Percentiles rank a stretch among this genome's conserved stretches.
Conservation (phyloP, 2,888 invertebrate genomes). For the Clitarchus hookeri region DNA sequence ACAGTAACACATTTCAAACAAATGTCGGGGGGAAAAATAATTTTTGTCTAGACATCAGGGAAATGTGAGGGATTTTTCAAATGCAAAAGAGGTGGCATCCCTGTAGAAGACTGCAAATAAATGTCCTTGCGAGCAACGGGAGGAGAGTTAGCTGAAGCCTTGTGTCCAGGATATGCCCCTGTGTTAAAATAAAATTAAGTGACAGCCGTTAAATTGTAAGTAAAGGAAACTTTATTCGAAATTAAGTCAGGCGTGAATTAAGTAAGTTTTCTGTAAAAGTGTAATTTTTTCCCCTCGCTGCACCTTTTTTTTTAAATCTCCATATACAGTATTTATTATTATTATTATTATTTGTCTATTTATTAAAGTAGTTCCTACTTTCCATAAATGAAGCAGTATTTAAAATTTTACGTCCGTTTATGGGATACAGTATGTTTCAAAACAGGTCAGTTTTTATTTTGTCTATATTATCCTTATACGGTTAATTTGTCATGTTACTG, state of each 20-base stretch:
- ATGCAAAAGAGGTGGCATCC: too few species aligned
- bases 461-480: too few species aligned
- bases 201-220: slow-evolving; percentile 15
- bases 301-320: neutral
- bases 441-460: neutral
- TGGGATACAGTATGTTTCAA: neutral
- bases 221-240: slow-evolving; percentile 21
- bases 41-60: too few species aligned
- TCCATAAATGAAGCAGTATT: neutral
- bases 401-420: neutral
- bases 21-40: neutral
- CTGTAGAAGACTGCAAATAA: too few species aligned
- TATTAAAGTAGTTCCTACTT: neutral
- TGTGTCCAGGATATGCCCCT: neutral
- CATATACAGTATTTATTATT: neutral
- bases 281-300: too few species aligned
- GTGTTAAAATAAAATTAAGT: slow-evolving; percentile 16
- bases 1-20: too few species aligned
- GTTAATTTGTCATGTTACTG: too few species aligned
- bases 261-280: too few species aligned
- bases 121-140: too few species aligned
- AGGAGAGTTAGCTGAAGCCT: neutral
- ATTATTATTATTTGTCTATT: too few species aligned
- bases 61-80: too few species aligned
- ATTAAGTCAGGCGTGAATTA: too few species aligned